These are phyloP conservation scores for Emydocephalus ijimae DNA, from an alignment of 2,113 vertebrate genomes.

Conservation along the genomic window DNA sequence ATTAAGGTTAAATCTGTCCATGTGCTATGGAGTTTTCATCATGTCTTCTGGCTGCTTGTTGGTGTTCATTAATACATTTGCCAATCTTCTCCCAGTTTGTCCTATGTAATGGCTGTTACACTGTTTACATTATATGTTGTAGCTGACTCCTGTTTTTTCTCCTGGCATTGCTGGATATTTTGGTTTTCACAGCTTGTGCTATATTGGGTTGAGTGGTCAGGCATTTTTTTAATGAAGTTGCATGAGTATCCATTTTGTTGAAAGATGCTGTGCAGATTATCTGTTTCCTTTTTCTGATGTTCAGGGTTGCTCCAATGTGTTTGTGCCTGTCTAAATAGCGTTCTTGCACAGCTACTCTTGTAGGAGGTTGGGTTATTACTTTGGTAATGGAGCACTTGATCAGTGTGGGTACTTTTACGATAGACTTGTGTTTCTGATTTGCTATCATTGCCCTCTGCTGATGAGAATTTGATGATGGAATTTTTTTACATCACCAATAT, in stretches of 20 bases:
- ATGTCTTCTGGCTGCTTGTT: background rate
- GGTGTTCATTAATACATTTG: background rate
- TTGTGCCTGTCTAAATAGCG: background rate
- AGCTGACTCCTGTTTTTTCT: background rate
- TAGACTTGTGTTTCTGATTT: background rate
- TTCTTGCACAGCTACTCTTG: background rate
- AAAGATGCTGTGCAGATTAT: background rate
- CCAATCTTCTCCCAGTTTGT: background rate
- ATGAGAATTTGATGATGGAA: background rate
- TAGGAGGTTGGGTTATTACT: background rate
- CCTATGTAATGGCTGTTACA: background rate
- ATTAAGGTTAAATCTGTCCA: background rate
- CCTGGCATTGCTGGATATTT: background rate
- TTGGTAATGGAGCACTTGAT: background rate
- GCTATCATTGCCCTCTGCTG: background rate
- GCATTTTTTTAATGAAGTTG: background rate
- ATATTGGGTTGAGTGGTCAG: background rate
- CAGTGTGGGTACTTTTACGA: background rate
- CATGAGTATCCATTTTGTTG: background rate
- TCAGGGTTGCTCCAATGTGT: background rate
- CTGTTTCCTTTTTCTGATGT: background rate
- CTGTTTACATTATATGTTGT: background rate
- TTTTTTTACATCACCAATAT: background rate
- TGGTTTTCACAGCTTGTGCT: background rate
- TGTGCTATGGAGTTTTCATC: background rate